These are phyloP conservation scores for Platycercus adscitus DNA, from an alignment of 2,113 vertebrate species.

Conservation along the genomic window DNA sequence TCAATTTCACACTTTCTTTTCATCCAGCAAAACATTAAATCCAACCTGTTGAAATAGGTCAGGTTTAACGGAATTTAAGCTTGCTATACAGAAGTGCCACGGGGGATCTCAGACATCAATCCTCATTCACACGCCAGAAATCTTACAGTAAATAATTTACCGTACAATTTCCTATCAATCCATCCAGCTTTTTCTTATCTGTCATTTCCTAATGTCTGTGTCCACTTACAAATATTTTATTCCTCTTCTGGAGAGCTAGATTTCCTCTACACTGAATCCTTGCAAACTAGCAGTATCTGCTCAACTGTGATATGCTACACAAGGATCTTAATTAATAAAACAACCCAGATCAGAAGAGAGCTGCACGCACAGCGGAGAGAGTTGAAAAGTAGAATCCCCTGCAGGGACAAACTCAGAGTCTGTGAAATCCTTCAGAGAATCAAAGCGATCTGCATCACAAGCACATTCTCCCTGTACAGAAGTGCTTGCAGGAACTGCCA, in stretches of 20 bases:
- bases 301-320: neutral
- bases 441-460: slow-evolving; percentile 33
- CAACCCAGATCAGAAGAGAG: neutral
- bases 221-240: neutral
- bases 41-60: slow-evolving; percentile 41
- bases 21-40: slow-evolving; percentile 15
- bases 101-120: neutral
- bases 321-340: slow-evolving; percentile 12
- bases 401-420: neutral
- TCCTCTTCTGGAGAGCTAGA: neutral
- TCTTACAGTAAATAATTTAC: slow-evolving; percentile 42
- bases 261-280: neutral
- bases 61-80: slow-evolving; percentile 47
- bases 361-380: neutral
- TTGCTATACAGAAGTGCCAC: neutral
- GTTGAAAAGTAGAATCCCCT: slow-evolving; percentile 14
- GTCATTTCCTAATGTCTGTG: neutral
- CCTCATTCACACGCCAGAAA: slow-evolving; percentile 40
- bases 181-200: neutral
- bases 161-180: slow-evolving; percentile 30
- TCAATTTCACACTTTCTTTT: slow-evolving; percentile 5
- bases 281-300: neutral
- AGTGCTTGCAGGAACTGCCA: neutral
- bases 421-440: slow-evolving; percentile 39
- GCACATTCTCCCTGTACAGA: neutral